phyloP scores from a whole-genome alignment of 2,797 vertebrate genomes.

The Sparidentex hasta region DNA sequence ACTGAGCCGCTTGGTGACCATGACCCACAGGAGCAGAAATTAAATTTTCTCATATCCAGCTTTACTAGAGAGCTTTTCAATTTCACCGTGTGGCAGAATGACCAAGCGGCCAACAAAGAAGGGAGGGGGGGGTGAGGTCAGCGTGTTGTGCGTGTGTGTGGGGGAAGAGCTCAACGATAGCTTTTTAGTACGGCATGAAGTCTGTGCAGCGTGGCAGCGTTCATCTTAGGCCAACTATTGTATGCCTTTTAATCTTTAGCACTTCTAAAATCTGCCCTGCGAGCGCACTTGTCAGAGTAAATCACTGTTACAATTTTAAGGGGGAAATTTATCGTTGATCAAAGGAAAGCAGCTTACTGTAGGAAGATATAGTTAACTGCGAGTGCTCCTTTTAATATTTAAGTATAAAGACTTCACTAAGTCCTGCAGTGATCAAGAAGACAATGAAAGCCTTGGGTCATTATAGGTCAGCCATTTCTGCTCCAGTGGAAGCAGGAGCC shows the following conservation, averaged over 20 bases:
- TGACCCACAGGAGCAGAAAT: conserved; percentile 72
- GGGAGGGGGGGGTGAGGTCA: conserved; percentile 56
- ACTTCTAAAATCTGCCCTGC: conserved; percentile 68
- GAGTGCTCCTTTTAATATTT: conserved; percentile 62
- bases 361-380: conserved; percentile 62
- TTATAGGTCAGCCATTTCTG: conserved; percentile 41
- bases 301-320: conserved; percentile 64
- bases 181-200: conserved; percentile 50
- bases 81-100: conserved; percentile 62
- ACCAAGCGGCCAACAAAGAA: conserved; percentile 61
- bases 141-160: conserved; percentile 37
- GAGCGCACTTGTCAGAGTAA: conserved; percentile 67
- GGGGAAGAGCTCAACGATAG: conserved; percentile 22
- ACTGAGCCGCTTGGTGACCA: conserved; percentile 59
- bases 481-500: conserved; percentile 29
- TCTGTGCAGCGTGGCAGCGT: conserved; percentile 39
- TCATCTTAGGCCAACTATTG: conserved; percentile 62
- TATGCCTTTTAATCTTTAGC: conserved; percentile 69
- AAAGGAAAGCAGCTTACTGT: conserved; percentile 70
- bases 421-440: conserved; percentile 62
- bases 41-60: conserved; percentile 66
- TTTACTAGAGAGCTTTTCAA: conserved; percentile 74
- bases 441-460: conserved; percentile 55
- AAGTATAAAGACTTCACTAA: conserved; percentile 56
- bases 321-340: conserved; percentile 69